Conservation (phyloP, 92 coral and sea anemone genomes). For the Heteractis magnifica region DNA sequence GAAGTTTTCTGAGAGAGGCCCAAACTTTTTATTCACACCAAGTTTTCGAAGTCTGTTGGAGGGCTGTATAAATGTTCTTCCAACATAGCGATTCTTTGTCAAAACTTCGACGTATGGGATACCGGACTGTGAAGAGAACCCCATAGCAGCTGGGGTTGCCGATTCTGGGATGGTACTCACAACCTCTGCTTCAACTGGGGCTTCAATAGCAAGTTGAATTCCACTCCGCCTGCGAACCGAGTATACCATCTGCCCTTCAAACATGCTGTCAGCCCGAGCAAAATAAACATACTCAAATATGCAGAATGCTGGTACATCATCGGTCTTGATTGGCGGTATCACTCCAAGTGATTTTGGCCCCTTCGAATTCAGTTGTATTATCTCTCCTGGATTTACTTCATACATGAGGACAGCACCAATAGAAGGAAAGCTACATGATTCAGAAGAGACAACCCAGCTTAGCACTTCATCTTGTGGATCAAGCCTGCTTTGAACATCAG, state of each 20-base stretch:
- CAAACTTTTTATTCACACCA: slow-evolving; percentile 96
- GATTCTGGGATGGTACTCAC: slow-evolving; percentile 99
- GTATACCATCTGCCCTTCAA: slow-evolving; percentile 98
- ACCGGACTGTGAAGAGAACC: slow-evolving; percentile 70
- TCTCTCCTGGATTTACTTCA: slow-evolving; percentile 91
- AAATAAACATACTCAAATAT: slow-evolving; percentile 96
- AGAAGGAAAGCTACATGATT: slow-evolving; percentile 92
- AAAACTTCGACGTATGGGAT: slow-evolving; percentile 94
- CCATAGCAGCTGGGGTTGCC: slow-evolving; percentile 95
- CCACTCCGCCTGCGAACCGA: slow-evolving; percentile 86
- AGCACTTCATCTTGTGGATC: slow-evolving; percentile 45
- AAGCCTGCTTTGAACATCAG: slow-evolving; percentile 45
- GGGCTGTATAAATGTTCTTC: slow-evolving; percentile 95
- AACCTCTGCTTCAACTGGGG: slow-evolving; percentile 88
- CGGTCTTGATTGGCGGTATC: slow-evolving; percentile 54
- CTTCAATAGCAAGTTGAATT: slow-evolving; percentile 83
- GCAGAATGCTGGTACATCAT: slow-evolving; percentile 79
- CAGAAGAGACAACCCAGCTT: slow-evolving; percentile 96
- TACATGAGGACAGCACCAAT: slow-evolving; percentile 81
- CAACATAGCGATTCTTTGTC: slow-evolving; percentile 95
- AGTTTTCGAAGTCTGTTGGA: slow-evolving; percentile 83
- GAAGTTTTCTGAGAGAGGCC: slow-evolving; percentile 91
- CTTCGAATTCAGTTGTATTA: slow-evolving; percentile 75
- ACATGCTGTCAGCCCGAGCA: slow-evolving; percentile 93
- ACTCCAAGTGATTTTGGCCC: slow-evolving; percentile 73